Evolutionary conservation across 2,113 vertebrate genomes (phyloP), one percentile per base, ranked within the genome.

Genomic region (Misgurnus anguillicaudatus): DNA sequence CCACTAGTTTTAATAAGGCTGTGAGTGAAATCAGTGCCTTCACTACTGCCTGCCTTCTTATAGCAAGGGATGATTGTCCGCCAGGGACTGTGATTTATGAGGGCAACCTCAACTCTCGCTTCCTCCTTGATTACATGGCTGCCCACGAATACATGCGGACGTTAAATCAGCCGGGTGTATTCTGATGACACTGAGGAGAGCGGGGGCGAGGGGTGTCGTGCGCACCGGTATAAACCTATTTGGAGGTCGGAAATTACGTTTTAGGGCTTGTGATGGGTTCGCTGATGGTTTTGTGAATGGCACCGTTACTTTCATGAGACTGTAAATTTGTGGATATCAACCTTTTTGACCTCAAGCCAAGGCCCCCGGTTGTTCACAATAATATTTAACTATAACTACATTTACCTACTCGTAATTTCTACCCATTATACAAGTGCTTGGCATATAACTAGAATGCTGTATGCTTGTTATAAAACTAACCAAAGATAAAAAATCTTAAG

Each of bases 101-200:
- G 79, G 69, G 85, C 83, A 79, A 81, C 79, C 64, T 3, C 80
- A n/a, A 65, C 80, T 74, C 82, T 82, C 84, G 84, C 85, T 85
- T 85, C 84, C 73, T 83, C 85, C 89, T 89, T 91, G 89, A 91
- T 91, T 91, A 86, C 85, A 86, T 5, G 45, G 86, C 87, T 71
- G 63, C 74, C 61, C 66, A 78, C 77, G 89, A 90, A 89, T 87
- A 85, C 88, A 88, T 83, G 88, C 62, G 48, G 80, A 90, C 85
- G 89, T 92, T 90, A 89, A 90, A 92, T 90, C 89, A 91, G 81
- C 74, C 60, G 74, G 77, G 85, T 83, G 89, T 88, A 89, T 88
- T 90, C 86, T 84, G 62, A 77, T 85, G 86, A 84, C 86, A 74
- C 42, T 76, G 79, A 10, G 53, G 0, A 57, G 39, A 75, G 72